These are phyloP conservation scores for Botia kubotai DNA, from an alignment of 2,797 vertebrate species.

Conservation along the genomic window DNA sequence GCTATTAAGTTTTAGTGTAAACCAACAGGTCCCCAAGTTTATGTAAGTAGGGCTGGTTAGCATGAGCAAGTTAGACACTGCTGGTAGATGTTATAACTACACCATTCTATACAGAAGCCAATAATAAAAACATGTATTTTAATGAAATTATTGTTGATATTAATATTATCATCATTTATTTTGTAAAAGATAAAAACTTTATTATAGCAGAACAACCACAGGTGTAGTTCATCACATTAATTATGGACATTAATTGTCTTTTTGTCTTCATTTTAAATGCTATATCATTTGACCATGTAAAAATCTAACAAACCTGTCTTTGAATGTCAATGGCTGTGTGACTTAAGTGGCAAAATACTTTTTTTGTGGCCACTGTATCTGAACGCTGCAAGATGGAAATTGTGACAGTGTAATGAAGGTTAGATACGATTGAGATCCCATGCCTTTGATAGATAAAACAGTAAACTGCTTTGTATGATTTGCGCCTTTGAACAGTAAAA, in stretches of 20 bases:
- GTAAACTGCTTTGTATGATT: slow-evolving; percentile 19
- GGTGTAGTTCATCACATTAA: too few relatives aligned
- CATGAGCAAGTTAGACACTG: not conserved
- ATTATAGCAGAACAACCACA: too few relatives aligned
- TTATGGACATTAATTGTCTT: too few relatives aligned
- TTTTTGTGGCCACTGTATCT: not conserved
- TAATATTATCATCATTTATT: too few relatives aligned
- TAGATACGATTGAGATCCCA: not conserved
- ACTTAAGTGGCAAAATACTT: not conserved
- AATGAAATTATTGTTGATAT: too few relatives aligned
- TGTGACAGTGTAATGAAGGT: slow-evolving; percentile 6
- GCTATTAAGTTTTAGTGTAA: too few relatives aligned
- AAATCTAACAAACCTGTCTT: not conserved
- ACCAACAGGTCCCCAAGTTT: not conserved
- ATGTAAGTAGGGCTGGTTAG: not conserved
- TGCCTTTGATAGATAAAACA: slow-evolving; percentile 20
- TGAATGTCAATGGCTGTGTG: not conserved
- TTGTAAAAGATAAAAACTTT: too few relatives aligned
- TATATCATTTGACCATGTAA: too few relatives aligned
- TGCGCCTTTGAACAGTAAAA: slow-evolving; percentile 62
- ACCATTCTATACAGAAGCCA: too few relatives aligned
- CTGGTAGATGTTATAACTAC: not conserved
- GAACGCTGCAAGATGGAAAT: slow-evolving; percentile 10
- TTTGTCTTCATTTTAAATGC: too few relatives aligned
- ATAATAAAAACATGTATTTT: too few relatives aligned